A percentile compares a stretch with the other conserved stretches of the same genome.
Evolutionary conservation across 2,797 vertebrate genomes (phyloP).

Genomic region (Phoeniculus purpureus): DNA sequence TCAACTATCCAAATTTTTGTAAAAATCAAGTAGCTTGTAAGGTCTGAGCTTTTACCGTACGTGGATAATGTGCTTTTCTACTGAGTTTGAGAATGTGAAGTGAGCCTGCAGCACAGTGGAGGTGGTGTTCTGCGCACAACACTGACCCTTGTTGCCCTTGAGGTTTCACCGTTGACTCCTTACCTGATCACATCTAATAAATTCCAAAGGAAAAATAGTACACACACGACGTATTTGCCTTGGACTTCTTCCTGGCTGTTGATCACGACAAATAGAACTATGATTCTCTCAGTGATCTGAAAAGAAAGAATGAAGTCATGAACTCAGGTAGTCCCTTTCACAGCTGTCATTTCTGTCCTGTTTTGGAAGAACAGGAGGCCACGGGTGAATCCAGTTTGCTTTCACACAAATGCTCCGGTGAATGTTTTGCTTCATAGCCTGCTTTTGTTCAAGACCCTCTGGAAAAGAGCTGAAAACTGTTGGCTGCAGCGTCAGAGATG

Average conservation of each 20-base stretch:
- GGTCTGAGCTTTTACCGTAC: not conserved
- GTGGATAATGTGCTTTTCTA: not conserved
- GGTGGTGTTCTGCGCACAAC: not conserved
- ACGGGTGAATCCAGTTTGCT: not conserved
- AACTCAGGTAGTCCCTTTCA: not conserved
- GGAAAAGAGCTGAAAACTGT: not conserved
- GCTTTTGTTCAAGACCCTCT: not conserved
- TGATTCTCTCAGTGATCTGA: conserved; percentile 89
- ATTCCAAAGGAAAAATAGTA: conserved; percentile 92
- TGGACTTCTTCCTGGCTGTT: conserved; percentile 90
- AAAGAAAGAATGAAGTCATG: conserved; percentile 48
- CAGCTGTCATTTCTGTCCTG: not conserved
- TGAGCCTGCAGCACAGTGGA: not conserved
- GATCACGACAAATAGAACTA: conserved; percentile 88
- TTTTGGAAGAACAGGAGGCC: not conserved
- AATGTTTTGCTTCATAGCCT: not conserved
- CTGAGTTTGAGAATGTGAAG: conserved; percentile 3
- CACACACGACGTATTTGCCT: conserved; percentile 87
- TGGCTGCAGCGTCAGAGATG: not conserved
- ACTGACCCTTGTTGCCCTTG: not conserved
- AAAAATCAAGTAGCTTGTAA: conserved; percentile 13
- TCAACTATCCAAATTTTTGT: not conserved
- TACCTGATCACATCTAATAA: conserved; percentile 88
- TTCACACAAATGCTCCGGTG: not conserved
- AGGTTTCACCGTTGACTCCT: conserved; percentile 21